Conservation (phyloP, 2,797 vertebrate species). For the Mormyrops boulengeri region DNA sequence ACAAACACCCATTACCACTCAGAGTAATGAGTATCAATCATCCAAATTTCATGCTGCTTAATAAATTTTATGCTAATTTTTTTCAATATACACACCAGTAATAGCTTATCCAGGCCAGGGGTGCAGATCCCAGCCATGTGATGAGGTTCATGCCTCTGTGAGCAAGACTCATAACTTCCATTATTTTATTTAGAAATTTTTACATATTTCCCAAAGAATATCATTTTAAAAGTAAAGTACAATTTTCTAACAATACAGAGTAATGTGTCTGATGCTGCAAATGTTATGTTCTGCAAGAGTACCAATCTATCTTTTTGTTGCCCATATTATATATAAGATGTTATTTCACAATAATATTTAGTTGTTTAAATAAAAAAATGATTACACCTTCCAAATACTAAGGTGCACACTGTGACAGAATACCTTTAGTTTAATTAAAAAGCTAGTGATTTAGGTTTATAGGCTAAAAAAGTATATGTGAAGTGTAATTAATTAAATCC, state of each 20-base stretch:
- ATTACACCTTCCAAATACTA: background rate
- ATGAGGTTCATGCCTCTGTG: background rate
- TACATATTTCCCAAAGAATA: background rate
- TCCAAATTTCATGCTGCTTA: background rate
- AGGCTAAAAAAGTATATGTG: background rate
- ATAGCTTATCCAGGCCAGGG: background rate
- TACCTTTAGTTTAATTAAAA: background rate
- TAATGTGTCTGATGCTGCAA: background rate
- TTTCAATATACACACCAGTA: background rate
- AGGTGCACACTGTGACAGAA: background rate
- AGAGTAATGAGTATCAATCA: background rate
- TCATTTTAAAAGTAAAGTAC: background rate
- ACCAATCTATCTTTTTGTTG: background rate
- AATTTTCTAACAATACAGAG: background rate
- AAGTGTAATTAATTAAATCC: conserved; percentile 11
- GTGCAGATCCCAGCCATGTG: background rate
- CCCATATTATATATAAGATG: background rate
- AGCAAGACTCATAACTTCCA: background rate
- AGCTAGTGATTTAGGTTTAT: background rate
- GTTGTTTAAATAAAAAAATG: background rate
- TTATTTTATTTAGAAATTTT: background rate
- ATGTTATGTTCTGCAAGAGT: background rate
- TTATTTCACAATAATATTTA: background rate
- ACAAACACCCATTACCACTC: background rate
- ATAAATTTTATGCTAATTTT: background rate